A percentile compares a stretch with the other conserved stretches of the same genome.
phyloP scores from a whole-genome alignment of 2,113 vertebrate genomes.

The Carlito syrichta region DNA sequence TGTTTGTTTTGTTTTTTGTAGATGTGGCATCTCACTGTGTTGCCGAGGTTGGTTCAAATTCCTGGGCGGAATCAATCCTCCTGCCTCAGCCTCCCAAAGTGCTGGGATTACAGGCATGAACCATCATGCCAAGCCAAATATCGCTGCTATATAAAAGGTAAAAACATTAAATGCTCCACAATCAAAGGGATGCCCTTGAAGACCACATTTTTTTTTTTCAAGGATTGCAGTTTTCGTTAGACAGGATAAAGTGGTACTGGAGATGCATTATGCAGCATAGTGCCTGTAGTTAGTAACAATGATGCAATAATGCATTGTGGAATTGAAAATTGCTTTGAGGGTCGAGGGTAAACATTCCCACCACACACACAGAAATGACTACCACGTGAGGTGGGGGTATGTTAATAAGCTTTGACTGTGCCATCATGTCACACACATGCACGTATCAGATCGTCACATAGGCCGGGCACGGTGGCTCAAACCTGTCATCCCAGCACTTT shows the following conservation, averaged over 20 bases:
- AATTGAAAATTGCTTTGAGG: not conserved
- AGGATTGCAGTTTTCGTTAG: not conserved
- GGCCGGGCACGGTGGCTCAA: too few relatives aligned
- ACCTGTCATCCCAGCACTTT: too few relatives aligned
- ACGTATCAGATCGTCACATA: not conserved
- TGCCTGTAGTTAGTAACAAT: not conserved
- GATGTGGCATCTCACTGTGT: too few relatives aligned
- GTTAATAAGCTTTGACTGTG: not conserved
- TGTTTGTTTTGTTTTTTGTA: too few relatives aligned
- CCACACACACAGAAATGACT: too few relatives aligned
- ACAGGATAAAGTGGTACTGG: not conserved
- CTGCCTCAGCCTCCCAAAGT: too few relatives aligned
- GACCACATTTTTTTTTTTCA: not conserved
- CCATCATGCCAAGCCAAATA: too few relatives aligned
- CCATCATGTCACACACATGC: too few relatives aligned
- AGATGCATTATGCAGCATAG: not conserved
- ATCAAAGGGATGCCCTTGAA: not conserved
- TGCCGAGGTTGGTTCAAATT: too few relatives aligned
- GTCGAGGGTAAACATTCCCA: not conserved
- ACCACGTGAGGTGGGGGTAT: not conserved
- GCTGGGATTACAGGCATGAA: too few relatives aligned
- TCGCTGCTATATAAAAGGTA: too few relatives aligned
- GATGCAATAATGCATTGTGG: accelerated
- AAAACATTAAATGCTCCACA: not conserved
- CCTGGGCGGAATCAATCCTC: too few relatives aligned